Evolutionary conservation across 1,140 invertebrate genomes (phyloP), one percentile per base, ranked within the genome.

Genomic region (Stegodyphus mimosarum): DNA sequence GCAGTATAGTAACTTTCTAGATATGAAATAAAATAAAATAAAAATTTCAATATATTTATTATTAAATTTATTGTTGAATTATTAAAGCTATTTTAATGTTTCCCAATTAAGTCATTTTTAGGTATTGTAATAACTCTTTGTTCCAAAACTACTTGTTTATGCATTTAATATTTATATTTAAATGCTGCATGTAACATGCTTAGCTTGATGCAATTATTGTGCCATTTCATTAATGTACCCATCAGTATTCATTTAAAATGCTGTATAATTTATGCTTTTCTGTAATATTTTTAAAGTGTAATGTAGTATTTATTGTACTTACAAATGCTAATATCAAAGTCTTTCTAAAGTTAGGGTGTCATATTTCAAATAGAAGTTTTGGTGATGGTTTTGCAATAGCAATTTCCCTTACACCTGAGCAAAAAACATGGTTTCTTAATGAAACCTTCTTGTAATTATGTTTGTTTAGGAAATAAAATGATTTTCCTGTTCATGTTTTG

Each of bases 221-320:
- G 72, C 72, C 72, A 74, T 74, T 74, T 74, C 52, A 60, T 55
- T n/a, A n/a, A 55, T 18, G 5, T 60, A 52, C 33, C 53, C 52
- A 74, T 74, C 52, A 53, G 72, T 74, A 48, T 74, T 60, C 72
- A 74, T 60, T 13, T 74, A 53, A 33, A 60, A 55, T 74, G 72
- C 72, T 74, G 72, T 74, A 74, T 74, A 18, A 74, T 74, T 74
- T 74, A 74, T 60, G 72, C 72, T 74, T 55, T 18, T n/a, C 15
- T 17, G 49, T 72, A 15, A 72, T 17, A 72, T 51, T 15, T 72
- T 72, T n/a, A 51, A 15, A 51, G 15, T 72, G 70, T 51, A 51
- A 15, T 51, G 49, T 72, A 72, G 70, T 72, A 72, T 72, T 72
- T 72, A 72, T 72, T 72, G 67, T 52, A 51, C 15, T 72, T 9